A percentile compares a stretch with the other conserved stretches of the same genome.
Evolutionary conservation across 2,888 invertebrate species (phyloP).

Genomic region (Trachelus stipa): DNA sequence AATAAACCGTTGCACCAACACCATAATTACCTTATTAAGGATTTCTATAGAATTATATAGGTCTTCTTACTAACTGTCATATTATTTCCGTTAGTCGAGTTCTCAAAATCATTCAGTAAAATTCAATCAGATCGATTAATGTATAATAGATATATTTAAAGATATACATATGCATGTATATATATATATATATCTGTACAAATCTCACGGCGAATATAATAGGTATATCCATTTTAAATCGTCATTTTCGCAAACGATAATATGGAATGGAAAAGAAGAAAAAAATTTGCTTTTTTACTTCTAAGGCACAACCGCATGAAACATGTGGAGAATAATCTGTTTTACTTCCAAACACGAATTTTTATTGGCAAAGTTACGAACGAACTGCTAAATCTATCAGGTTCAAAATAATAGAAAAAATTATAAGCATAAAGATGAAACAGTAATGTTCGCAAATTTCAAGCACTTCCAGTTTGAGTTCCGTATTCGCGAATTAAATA

Average conservation of each 20-base stretch:
- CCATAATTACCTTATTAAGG: conserved; percentile 41
- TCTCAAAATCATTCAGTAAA: not conserved
- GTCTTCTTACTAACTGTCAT: conserved; percentile 16
- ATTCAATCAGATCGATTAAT: not conserved
- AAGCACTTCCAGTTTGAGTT: not conserved
- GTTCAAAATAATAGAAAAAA: no score
- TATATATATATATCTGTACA: not conserved
- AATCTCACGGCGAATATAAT: not conserved
- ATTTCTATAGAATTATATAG: conserved; percentile 25
- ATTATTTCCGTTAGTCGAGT: not conserved
- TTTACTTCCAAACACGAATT: not conserved
- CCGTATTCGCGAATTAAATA: not conserved
- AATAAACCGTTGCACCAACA: conserved; percentile 56
- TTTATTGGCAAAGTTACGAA: not conserved
- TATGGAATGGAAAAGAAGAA: not conserved
- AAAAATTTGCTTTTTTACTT: not conserved
- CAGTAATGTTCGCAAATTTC: not conserved
- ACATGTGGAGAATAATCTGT: not conserved
- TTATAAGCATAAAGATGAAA: no score
- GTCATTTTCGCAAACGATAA: not conserved
- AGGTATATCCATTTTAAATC: not conserved
- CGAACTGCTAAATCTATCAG: not conserved
- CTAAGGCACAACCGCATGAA: not conserved
- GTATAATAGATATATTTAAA: not conserved
- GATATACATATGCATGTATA: not conserved